Percentiles rank a stretch among this genome's conserved stretches.
These are phyloP conservation scores for Laticauda laticaudata DNA, from an alignment of 2,113 vertebrate species.

Conservation along the genomic window DNA sequence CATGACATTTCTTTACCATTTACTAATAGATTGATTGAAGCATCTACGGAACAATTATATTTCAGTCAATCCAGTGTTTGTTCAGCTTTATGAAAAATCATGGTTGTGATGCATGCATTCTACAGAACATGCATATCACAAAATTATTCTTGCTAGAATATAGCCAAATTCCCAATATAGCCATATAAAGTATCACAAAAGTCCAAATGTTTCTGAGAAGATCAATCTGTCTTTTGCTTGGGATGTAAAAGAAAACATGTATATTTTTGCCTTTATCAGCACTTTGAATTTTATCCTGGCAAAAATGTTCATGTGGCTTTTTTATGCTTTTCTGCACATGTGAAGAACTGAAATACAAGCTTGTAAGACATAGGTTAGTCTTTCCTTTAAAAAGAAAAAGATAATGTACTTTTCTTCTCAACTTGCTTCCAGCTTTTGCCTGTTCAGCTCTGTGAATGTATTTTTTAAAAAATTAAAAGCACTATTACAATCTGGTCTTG, in stretches of 20 bases:
- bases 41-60: not conserved
- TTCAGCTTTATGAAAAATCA: not conserved
- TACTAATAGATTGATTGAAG: not conserved
- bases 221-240: not conserved
- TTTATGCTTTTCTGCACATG: constrained; percentile 64
- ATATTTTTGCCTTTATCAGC: constrained; percentile 51
- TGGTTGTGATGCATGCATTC: not conserved
- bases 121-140: not conserved
- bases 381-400: constrained; percentile 44
- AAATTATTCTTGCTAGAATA: not conserved
- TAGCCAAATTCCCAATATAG: not conserved
- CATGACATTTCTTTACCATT: not conserved
- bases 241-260: constrained; percentile 45
- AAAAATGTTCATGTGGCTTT: constrained; percentile 67
- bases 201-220: constrained; percentile 16
- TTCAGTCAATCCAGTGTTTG: not conserved
- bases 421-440: constrained; percentile 68
- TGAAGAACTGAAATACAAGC: constrained; percentile 51
- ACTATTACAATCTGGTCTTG: constrained; percentile 63
- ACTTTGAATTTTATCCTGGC: constrained; percentile 57
- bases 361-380: constrained; percentile 46
- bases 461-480: constrained; percentile 63
- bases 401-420: constrained; percentile 65
- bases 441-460: constrained; percentile 79
- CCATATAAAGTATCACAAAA: not conserved